A percentile compares a stretch with the other conserved stretches of the same genome.
Evolutionary conservation across 2,113 vertebrate species (phyloP).

Genomic region (Todiramphus saurophagus): DNA sequence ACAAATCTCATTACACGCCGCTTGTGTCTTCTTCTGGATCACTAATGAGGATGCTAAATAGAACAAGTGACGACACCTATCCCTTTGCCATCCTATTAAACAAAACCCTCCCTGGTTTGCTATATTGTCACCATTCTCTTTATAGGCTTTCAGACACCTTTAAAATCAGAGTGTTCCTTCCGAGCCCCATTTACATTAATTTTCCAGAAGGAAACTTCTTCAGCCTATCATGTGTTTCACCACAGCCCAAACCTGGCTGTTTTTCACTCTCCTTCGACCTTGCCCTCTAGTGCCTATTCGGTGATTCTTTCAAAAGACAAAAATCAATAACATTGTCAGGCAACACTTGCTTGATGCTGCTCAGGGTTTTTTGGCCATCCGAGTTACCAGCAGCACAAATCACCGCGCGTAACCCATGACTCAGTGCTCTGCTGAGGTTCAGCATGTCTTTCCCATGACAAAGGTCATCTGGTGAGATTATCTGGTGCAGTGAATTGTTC

Average conservation of each 20-base stretch:
- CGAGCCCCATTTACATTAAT: not conserved
- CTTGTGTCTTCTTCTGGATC: not conserved
- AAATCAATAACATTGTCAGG: not conserved
- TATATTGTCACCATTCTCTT: not conserved
- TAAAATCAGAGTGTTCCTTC: not conserved
- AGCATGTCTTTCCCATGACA: not conserved
- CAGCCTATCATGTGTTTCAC: not conserved
- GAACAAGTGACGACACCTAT: not conserved
- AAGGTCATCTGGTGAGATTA: too few species aligned
- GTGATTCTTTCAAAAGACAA: not conserved
- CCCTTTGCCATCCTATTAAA: not conserved
- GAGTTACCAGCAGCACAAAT: not conserved
- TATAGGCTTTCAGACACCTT: not conserved
- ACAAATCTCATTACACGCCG: not conserved
- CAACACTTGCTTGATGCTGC: not conserved
- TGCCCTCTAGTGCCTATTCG: not conserved
- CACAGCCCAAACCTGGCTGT: not conserved
- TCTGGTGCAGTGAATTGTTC: not conserved
- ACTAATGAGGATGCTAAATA: not conserved
- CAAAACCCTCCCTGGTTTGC: not conserved
- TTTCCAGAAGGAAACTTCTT: not conserved
- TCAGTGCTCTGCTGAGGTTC: not conserved
- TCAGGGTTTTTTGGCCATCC: not conserved
- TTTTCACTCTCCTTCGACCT: not conserved
- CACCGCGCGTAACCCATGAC: rapidly evolving